phyloP scores from a whole-genome alignment of 1,140 invertebrate species.

The Anastatus disparis region DNA sequence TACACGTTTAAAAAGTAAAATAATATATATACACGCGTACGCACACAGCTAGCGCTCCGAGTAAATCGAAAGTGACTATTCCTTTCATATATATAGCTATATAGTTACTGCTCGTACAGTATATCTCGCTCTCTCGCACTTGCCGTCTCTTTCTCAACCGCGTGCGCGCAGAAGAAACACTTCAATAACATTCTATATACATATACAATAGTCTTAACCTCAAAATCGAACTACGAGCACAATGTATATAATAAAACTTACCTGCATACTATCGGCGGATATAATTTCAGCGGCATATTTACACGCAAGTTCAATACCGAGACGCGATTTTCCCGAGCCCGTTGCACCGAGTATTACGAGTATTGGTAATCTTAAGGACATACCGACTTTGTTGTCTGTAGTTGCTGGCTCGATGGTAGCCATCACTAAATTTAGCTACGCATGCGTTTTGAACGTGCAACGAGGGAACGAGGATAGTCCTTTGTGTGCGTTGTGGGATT shows the following conservation, averaged over 20 bases:
- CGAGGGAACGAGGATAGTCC: too few relatives aligned
- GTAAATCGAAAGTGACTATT: too few relatives aligned
- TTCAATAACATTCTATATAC: too few relatives aligned
- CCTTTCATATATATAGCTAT: not conserved
- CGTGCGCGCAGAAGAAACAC: too few relatives aligned
- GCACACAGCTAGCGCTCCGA: too few relatives aligned
- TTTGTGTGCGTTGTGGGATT: too few relatives aligned
- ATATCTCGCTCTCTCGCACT: not conserved
- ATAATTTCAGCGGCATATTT: constrained; percentile 95
- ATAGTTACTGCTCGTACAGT: not conserved
- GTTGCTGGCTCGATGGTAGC: constrained; percentile 40
- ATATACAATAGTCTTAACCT: not conserved
- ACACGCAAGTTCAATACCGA: constrained; percentile 90
- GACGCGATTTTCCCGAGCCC: constrained; percentile 96
- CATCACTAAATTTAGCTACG: constrained; percentile 38
- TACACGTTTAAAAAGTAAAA: too few relatives aligned
- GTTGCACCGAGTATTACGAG: constrained; percentile 94
- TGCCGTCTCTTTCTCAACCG: not conserved
- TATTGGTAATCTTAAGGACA: constrained; percentile 72
- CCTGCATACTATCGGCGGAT: constrained; percentile 99
- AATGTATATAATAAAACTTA: too few relatives aligned
- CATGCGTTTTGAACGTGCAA: constrained; percentile 41
- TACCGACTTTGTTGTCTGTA: too few relatives aligned
- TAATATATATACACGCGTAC: not conserved
- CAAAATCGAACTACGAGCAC: too few relatives aligned